Evolutionary conservation across 2,113 vertebrate genomes (phyloP), one percentile per base, ranked within the genome.

Genomic region (Boleophthalmus pectinirostris): DNA sequence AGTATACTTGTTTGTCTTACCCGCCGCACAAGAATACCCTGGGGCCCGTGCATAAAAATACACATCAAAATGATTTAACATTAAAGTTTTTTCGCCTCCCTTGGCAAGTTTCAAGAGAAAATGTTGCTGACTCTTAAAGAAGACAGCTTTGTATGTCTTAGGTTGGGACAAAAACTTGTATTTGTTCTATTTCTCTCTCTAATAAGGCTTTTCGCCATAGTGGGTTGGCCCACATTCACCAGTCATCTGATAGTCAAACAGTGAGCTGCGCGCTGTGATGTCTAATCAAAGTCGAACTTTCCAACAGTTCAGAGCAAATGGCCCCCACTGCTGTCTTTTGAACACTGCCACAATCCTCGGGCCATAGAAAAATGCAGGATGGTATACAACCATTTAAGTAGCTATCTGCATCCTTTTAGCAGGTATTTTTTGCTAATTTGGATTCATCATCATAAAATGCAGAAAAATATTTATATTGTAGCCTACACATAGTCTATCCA

Each of bases 41-140:
- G 43, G 33, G 65, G 69, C 58, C 13, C 15, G 23, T 77, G 69
- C 74, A 84, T 74, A 79, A 76, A 83, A 82, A 72, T 68, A 85
- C 38, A 76, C 75, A 90, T 85, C 70, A 73, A 73, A 70, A 51
- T 85, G 45, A 82, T 87, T 88, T 80, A 84, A 78, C 80, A 77
- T 80, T 80, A 65, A 64, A 70, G 47, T 80, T 64, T 64, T 58
- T 58, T 61, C 15, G 67, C 64, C 63, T 56, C 33, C 77, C 70
- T 87, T 20, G 24, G 46, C 56, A 70, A 83, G 69, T 85, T 75
- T 77, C 70, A 78, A 69, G 64, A 66, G 33, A 84, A 80, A 82
- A 79, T 80, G 68, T 66, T 72, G 85, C 85, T 85, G 81, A 84
- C 66, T 64, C 67, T 57, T 60, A 68, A 73, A 84, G 78, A 83